phyloP scores from a whole-genome alignment of 2,797 vertebrate species.

The Falco concolor region DNA sequence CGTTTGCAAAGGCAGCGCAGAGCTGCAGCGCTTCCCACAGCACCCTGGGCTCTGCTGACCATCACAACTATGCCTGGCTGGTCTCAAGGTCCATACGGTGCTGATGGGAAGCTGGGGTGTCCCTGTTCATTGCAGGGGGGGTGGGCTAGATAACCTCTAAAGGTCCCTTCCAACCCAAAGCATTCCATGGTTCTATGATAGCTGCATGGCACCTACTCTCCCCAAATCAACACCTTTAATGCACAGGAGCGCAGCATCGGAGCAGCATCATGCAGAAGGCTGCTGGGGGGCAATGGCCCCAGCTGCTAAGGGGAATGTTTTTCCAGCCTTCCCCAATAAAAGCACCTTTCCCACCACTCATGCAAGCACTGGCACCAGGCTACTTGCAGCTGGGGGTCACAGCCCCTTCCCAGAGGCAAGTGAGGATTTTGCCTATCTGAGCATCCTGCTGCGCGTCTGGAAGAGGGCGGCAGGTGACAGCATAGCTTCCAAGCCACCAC shows the following conservation, averaged over 20 bases:
- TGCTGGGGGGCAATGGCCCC: neutral
- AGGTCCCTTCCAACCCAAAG: neutral
- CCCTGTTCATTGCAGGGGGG: neutral
- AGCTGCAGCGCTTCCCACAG: neutral
- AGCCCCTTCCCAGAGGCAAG: neutral
- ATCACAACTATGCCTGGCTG: neutral
- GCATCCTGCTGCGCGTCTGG: fast-evolving
- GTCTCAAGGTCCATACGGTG: fast-evolving
- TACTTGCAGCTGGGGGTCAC: neutral
- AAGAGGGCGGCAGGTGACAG: neutral
- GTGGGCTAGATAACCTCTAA: neutral
- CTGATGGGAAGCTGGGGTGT: neutral
- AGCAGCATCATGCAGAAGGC: neutral
- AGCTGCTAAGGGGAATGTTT: neutral
- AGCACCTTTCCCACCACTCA: neutral
- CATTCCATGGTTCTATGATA: neutral
- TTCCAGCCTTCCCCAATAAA: neutral
- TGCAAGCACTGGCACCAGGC: no score
- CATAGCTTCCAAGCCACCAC: no score
- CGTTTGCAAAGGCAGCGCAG: neutral
- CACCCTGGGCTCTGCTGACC: neutral
- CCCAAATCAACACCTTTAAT: neutral
- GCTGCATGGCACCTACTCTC: neutral
- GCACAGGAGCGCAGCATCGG: fast-evolving
- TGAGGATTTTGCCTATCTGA: fast-evolving